phyloP scores from a whole-genome alignment of 2,888 invertebrate species.

The Pristionchus exspectatus region DNA sequence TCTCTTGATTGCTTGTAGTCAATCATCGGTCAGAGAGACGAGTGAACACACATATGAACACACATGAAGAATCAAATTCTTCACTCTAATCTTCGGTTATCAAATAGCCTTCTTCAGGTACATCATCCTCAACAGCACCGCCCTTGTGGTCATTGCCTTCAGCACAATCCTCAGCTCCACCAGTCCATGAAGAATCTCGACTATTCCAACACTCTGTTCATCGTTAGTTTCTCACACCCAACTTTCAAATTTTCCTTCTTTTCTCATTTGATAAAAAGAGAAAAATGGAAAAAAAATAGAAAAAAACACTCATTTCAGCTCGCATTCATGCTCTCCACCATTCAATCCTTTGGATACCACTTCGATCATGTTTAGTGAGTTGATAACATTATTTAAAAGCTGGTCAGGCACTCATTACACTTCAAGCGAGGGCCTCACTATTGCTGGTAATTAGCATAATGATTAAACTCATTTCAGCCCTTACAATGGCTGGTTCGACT shows the following conservation, averaged over 20 bases:
- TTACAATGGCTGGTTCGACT: neutral
- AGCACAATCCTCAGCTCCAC: neutral
- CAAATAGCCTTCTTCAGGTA: neutral
- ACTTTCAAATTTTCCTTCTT: too few species aligned
- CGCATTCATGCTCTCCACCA: conserved; percentile 44
- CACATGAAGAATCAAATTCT: too few species aligned
- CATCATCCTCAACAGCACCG: neutral
- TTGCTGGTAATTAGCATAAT: neutral
- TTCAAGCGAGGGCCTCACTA: too few species aligned
- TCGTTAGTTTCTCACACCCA: neutral
- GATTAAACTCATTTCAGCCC: neutral
- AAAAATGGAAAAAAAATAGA: too few species aligned
- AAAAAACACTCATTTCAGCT: neutral
- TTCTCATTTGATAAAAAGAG: too few species aligned
- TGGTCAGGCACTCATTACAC: too few species aligned
- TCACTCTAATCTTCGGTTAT: too few species aligned
- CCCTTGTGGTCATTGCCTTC: neutral
- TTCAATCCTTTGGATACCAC: conserved; percentile 61
- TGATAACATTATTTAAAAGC: neutral
- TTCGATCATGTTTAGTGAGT: conserved; percentile 57
- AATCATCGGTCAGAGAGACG: too few species aligned
- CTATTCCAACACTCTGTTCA: neutral
- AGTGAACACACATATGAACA: too few species aligned
- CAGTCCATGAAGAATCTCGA: neutral
- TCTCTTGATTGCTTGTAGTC: too few species aligned